Base-by-base conservation (phyloP, 2,113 vertebrate genomes). In the Hylia prasina region DNA sequence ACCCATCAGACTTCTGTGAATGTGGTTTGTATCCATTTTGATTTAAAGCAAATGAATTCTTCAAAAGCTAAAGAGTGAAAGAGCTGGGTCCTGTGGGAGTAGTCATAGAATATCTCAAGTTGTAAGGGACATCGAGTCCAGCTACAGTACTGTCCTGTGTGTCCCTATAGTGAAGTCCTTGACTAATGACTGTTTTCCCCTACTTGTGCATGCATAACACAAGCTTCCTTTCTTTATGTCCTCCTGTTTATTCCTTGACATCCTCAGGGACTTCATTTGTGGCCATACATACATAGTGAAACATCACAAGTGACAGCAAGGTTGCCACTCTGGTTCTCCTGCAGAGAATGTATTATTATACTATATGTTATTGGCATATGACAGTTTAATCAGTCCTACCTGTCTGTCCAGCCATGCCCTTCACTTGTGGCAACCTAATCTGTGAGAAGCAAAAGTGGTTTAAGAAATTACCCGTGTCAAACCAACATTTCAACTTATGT, bases 351-450 rank as follows among this genome's bases (percentile, higher is more conserved):
- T 27, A 50, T 68, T 80, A 78, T 30, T 63, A 31, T 31, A 30
- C 37, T 63, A 40, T 72, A 48, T 57, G 25, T 90, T 89, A 89
- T 63, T 92, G 96, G 45, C 77, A 70, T 81, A 53, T 94, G 90
- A 76, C 82, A 87, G 53, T 93, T 96, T 90, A 95, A 96, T 96
- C 80, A 90, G 72, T 79, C 56, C 64, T 64, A 30, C 61, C 48
- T 90, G 30, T 81, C 72, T 94, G 80, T 92, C 72, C 44, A 69
- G 48, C n/a, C 5, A 1, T 64, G 65, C 79, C 77, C 80, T 82
- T 95, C 53, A 54, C 31, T 93, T 90, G 37, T 93, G 72, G 87
- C 72, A 95, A 54, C 15, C 56, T 90, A 93, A 95, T 97, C 56
- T 83, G 53, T 81, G 51, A 88, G 76, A 65, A 92, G 48, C 20